phyloP scores from a whole-genome alignment of 2,797 vertebrate genomes.

The Spea hammondii region DNA sequence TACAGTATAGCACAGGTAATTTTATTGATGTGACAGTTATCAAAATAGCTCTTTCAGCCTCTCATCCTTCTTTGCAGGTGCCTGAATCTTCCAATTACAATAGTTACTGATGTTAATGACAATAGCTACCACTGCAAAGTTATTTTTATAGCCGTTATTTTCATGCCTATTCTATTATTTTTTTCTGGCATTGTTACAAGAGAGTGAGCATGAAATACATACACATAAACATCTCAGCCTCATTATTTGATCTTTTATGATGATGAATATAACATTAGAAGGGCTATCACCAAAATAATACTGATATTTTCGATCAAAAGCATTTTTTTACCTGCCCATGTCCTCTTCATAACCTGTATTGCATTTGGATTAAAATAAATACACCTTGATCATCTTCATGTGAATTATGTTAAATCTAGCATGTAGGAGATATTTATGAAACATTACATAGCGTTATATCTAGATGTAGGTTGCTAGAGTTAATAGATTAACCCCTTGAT shows the following conservation, averaged over 20 bases:
- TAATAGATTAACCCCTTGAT: no score
- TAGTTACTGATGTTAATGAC: slow-evolving; percentile 42
- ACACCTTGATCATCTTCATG: not conserved
- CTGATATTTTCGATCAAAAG: not conserved
- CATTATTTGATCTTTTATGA: not conserved
- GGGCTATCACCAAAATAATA: not conserved
- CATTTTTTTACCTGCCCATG: not conserved
- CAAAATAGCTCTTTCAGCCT: slow-evolving; percentile 46
- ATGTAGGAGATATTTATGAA: no score
- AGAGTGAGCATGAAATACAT: not conserved
- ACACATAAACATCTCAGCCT: not conserved
- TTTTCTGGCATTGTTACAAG: no score
- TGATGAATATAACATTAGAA: not conserved
- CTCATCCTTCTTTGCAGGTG: slow-evolving; percentile 38
- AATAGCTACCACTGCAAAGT: slow-evolving; percentile 38
- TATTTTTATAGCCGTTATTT: slow-evolving; percentile 5
- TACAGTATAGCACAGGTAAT: slow-evolving; percentile 38
- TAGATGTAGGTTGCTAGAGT: no score
- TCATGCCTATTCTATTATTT: no score
- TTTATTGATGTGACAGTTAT: slow-evolving; percentile 45
- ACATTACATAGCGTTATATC: no score
- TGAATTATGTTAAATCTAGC: no score
- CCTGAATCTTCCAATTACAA: slow-evolving; percentile 38
- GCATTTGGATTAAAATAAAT: not conserved
- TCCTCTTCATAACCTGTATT: not conserved